These are phyloP conservation scores for Acleris emargana DNA, from an alignment of 2,888 invertebrate species.

Conservation along the genomic window DNA sequence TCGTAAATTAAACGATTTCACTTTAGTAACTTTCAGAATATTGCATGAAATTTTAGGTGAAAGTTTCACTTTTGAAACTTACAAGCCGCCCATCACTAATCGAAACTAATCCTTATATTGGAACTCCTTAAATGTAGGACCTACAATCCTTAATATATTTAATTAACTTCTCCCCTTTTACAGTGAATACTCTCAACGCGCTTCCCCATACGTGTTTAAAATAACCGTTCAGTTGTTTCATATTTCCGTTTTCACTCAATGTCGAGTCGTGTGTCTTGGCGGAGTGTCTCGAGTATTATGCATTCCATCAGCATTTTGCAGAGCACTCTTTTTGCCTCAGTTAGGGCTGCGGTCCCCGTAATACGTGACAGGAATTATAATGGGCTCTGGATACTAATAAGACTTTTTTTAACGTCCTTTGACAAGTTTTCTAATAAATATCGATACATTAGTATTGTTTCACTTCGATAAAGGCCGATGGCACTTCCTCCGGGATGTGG, in stretches of 20 bases:
- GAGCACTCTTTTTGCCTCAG: slow-evolving; percentile 46
- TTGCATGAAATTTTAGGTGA: too few relatives aligned
- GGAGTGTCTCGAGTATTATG: slow-evolving; percentile 44
- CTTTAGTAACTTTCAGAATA: too few relatives aligned
- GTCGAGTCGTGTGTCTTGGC: slow-evolving; percentile 27
- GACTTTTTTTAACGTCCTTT: slow-evolving; percentile 27
- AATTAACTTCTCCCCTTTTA: too few relatives aligned
- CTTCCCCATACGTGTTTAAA: not conserved
- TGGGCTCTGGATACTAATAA: slow-evolving; percentile 40
- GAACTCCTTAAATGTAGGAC: too few relatives aligned
- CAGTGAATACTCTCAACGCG: too few relatives aligned
- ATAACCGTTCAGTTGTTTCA: slow-evolving; percentile 4
- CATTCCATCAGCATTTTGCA: slow-evolving; percentile 52
- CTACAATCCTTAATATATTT: too few relatives aligned
- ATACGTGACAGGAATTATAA: slow-evolving; percentile 50
- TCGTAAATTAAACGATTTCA: too few relatives aligned
- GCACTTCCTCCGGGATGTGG: not conserved
- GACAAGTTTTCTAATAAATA: slow-evolving; percentile 47
- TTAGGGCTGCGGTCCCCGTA: slow-evolving; percentile 33
- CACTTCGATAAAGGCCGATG: not conserved
- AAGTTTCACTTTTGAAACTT: too few relatives aligned
- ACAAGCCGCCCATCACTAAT: too few relatives aligned
- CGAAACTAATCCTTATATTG: too few relatives aligned
- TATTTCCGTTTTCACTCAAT: slow-evolving; percentile 5
- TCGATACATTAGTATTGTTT: slow-evolving; percentile 42